Conservation (phyloP, 2,888 invertebrate genomes). For the Dilophus febrilis region DNA sequence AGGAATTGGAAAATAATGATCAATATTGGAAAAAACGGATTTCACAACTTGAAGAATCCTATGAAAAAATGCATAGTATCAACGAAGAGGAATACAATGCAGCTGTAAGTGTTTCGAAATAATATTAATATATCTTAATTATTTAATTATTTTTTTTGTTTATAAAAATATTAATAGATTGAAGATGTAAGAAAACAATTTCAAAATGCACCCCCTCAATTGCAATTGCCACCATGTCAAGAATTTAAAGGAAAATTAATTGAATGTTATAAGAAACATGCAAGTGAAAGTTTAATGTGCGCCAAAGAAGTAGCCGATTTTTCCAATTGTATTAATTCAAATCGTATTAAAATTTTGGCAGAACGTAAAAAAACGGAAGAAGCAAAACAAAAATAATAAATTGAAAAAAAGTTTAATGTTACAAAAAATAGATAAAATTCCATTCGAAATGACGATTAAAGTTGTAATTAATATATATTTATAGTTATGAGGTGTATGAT, state of each 20-base stretch:
- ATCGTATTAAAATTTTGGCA: conserved; percentile 31
- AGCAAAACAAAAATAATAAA: no score
- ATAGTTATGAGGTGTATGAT: no score
- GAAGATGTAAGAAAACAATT: conserved; percentile 28
- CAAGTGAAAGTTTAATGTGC: conserved; percentile 40
- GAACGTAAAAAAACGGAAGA: neutral
- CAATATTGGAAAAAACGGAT: conserved; percentile 41
- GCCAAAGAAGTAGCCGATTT: conserved; percentile 41
- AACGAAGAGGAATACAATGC: conserved; percentile 40
- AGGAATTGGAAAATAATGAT: conserved; percentile 40
- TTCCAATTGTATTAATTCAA: conserved; percentile 40
- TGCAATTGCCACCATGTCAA: conserved; percentile 35
- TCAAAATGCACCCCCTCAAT: conserved; percentile 21
- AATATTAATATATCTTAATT: neutral
- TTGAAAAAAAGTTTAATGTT: no score
- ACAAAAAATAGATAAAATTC: no score
- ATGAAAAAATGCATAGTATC: conserved; percentile 36
- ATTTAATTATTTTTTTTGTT: no score
- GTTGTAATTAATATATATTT: no score
- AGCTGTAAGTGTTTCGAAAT: conserved; percentile 25
- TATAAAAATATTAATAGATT: conserved; percentile 8
- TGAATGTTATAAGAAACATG: conserved; percentile 41
- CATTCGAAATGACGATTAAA: no score
- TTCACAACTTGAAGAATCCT: conserved; percentile 34
- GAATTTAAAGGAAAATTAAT: conserved; percentile 36